Evolutionary conservation across 2,888 invertebrate genomes (phyloP).

Genomic region (Artemia sinica): DNA sequence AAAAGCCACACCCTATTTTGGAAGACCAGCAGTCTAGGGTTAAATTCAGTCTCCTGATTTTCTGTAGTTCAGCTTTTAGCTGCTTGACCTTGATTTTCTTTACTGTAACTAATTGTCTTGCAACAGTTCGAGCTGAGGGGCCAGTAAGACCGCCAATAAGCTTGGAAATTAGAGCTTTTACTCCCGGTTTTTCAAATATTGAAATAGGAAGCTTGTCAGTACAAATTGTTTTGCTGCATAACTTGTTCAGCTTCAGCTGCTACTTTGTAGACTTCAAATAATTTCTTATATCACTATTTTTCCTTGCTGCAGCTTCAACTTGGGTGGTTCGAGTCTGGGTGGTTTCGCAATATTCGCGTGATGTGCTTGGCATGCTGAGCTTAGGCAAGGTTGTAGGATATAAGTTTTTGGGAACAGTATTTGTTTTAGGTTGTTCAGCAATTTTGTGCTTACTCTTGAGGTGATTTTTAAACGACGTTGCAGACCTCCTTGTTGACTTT

Average conservation of each 20-base stretch:
- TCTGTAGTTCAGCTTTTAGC: not conserved
- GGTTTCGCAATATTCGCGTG: not conserved
- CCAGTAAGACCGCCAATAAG: not conserved
- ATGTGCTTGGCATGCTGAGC: not conserved
- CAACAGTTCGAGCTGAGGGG: not conserved
- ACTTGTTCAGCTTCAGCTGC: too few relatives aligned
- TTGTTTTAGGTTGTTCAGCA: not conserved
- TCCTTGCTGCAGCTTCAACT: not conserved
- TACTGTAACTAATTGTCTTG: not conserved
- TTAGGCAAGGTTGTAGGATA: not conserved
- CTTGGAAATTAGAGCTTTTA: not conserved
- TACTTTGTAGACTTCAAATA: not conserved
- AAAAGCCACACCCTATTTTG: not conserved
- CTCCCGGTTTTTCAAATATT: not conserved
- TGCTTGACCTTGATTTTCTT: not conserved
- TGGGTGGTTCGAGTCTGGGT: not conserved
- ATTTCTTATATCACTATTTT: not conserved
- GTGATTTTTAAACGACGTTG: not conserved
- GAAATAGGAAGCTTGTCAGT: not conserved
- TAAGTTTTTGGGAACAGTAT: not conserved
- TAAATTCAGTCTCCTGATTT: not conserved
- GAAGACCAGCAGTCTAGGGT: not conserved
- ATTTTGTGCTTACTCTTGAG: not conserved
- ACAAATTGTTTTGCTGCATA: not conserved
- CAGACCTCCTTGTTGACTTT: not conserved